A percentile compares a stretch with the other conserved stretches of the same genome.
Conservation (phyloP, 2,797 vertebrate genomes). For the Hafferia zeledoni region DNA sequence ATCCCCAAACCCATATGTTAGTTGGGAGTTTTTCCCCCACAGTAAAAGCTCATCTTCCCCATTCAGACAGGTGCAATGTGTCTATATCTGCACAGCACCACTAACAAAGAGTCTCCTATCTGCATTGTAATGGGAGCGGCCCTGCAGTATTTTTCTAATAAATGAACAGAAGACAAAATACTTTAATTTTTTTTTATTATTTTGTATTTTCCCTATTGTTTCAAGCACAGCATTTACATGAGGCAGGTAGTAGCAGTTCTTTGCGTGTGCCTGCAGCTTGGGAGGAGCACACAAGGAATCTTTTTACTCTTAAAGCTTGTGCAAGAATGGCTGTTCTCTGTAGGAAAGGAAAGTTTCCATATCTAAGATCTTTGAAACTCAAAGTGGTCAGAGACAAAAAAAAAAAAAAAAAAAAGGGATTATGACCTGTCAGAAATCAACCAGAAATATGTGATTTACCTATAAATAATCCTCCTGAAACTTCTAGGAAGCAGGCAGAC, state of each 20-base stretch:
- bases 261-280: not conserved
- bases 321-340: not conserved
- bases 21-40: not conserved
- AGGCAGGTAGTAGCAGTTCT: not conserved
- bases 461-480: not conserved
- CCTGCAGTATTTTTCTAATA: not conserved
- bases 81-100: not conserved
- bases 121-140: not conserved
- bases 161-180: not conserved
- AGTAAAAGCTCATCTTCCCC: not conserved
- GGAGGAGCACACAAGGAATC: not conserved
- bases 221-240: not conserved
- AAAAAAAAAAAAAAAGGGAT: not conserved
- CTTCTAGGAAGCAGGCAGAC: not conserved
- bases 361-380: not conserved
- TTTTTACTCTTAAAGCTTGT: not conserved
- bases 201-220: not conserved
- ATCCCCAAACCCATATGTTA: not conserved
- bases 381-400: not conserved
- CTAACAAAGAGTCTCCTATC: not conserved
- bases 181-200: not conserved
- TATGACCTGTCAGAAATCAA: not conserved
- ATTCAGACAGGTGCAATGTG: not conserved
- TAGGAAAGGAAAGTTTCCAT: not conserved
- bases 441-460: not conserved